Evolutionary conservation across 2,888 invertebrate species (phyloP).

Genomic region (Nephrocerus scutellatus): DNA sequence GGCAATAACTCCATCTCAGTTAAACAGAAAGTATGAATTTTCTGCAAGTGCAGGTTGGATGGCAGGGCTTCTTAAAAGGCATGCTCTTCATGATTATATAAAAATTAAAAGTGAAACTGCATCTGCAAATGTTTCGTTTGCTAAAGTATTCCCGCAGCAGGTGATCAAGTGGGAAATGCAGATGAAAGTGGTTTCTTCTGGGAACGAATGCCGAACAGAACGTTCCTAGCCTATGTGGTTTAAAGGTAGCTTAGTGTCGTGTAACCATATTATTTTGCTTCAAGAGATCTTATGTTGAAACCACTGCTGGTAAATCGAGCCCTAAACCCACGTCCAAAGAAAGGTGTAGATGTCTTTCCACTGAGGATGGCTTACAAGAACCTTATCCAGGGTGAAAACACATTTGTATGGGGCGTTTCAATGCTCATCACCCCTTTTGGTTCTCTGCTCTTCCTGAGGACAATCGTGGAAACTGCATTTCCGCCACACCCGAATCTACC

Average conservation of each 20-base stretch:
- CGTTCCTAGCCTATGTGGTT: slow-evolving; percentile 26
- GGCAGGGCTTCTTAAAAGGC: slow-evolving; percentile 13
- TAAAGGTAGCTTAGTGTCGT: slow-evolving; percentile 26
- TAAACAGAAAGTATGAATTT: slow-evolving; percentile 3
- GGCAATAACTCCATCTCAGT: not conserved
- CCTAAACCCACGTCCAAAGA: slow-evolving; percentile 25
- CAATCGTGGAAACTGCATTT: too few species aligned
- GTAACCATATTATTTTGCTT: slow-evolving; percentile 27
- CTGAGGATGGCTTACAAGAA: too few species aligned
- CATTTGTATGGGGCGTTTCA: too few species aligned
- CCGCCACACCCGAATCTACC: too few species aligned
- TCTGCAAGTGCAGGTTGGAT: slow-evolving; percentile 19
- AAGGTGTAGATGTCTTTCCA: slow-evolving; percentile 22
- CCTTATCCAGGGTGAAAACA: too few species aligned
- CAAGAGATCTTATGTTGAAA: slow-evolving; percentile 27
- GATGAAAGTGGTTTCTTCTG: slow-evolving; percentile 24
- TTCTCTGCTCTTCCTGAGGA: too few species aligned
- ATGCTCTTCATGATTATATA: too few species aligned
- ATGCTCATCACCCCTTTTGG: too few species aligned
- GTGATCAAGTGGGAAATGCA: slow-evolving; percentile 25
- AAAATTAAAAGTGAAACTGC: slow-evolving; percentile 15
- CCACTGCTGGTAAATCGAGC: slow-evolving; percentile 27
- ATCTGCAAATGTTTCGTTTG: slow-evolving; percentile 14
- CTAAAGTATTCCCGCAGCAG: slow-evolving; percentile 11
- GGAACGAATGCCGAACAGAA: slow-evolving; percentile 29